Conservation (phyloP, 2,888 invertebrate species). For the Hyposoter didymator region DNA sequence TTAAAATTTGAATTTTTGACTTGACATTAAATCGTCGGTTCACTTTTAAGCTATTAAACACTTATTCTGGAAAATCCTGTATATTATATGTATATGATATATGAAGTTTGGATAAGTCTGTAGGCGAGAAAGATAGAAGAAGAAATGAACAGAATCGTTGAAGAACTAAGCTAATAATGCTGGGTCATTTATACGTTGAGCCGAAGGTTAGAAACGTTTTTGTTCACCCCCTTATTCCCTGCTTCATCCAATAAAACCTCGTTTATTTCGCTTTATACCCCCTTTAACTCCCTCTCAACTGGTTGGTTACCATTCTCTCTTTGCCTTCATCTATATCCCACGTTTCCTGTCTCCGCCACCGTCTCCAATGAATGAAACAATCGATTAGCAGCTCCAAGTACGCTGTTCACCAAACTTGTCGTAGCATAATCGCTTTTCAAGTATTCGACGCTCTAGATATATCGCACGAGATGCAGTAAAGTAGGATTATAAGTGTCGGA, state of each 20-base stretch:
- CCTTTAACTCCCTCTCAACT: constrained; percentile 14
- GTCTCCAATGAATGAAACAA: constrained; percentile 50
- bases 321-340: constrained; percentile 36
- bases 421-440: constrained; percentile 54
- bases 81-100: background rate
- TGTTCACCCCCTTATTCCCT: constrained; percentile 30
- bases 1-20: background rate
- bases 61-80: constrained; percentile 5
- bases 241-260: constrained; percentile 38
- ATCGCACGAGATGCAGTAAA: constrained; percentile 39
- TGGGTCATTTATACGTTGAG: constrained; percentile 56
- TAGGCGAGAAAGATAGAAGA: constrained; percentile 4
- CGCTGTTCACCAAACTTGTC: constrained; percentile 36
- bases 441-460: constrained; percentile 25
- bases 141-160: constrained; percentile 39
- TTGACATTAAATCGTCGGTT: background rate
- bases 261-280: constrained; percentile 46
- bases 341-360: background rate
- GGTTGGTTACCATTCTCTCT: constrained; percentile 49
- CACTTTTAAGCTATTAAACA: background rate
- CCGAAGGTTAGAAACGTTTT: constrained; percentile 48
- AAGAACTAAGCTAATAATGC: constrained; percentile 53
- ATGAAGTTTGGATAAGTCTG: background rate
- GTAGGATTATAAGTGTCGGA: constrained; percentile 46
- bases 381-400: constrained; percentile 36